Conservation (phyloP, 1,140 invertebrate genomes). For the Tetranychus cinnabarinus region DNA sequence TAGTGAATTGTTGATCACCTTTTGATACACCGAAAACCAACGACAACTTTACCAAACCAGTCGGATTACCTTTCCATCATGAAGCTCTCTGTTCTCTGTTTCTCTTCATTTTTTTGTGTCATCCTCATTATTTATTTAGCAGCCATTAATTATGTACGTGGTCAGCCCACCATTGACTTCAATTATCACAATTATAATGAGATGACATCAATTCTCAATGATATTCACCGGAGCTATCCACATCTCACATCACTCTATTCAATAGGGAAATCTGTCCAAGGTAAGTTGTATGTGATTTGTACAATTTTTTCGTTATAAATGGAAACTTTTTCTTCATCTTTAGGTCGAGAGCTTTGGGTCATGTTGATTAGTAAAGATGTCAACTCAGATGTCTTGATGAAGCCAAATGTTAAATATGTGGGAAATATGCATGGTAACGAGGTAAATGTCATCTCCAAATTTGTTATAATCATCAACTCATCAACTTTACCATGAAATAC, state of each 20-base stretch:
- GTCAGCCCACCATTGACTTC: constrained; percentile 30
- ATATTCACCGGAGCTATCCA: constrained; percentile 50
- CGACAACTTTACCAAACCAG: no score
- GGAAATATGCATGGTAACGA: constrained; percentile 24
- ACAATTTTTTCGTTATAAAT: background rate
- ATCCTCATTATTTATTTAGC: constrained; percentile 6
- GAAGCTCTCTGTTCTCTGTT: background rate
- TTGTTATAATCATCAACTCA: background rate
- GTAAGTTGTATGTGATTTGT: constrained; percentile 21
- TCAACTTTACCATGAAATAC: background rate
- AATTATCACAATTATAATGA: constrained; percentile 69
- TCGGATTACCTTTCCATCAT: no score
- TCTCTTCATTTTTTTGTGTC: constrained; percentile 2
- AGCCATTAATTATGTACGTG: constrained; percentile 3
- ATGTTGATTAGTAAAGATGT: constrained; percentile 72
- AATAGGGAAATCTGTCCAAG: constrained; percentile 76
- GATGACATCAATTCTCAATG: constrained; percentile 53
- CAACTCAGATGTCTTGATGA: constrained; percentile 68
- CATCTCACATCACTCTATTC: constrained; percentile 66
- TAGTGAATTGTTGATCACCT: no score
- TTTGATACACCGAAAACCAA: no score
- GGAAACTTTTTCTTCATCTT: constrained; percentile 4
- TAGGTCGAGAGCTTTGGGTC: constrained; percentile 75
- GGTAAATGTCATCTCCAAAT: constrained; percentile 6
- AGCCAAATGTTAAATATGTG: constrained; percentile 36